These are phyloP conservation scores for Pristionchus entomophagus DNA, from an alignment of 2,888 invertebrate genomes.

Conservation along the genomic window DNA sequence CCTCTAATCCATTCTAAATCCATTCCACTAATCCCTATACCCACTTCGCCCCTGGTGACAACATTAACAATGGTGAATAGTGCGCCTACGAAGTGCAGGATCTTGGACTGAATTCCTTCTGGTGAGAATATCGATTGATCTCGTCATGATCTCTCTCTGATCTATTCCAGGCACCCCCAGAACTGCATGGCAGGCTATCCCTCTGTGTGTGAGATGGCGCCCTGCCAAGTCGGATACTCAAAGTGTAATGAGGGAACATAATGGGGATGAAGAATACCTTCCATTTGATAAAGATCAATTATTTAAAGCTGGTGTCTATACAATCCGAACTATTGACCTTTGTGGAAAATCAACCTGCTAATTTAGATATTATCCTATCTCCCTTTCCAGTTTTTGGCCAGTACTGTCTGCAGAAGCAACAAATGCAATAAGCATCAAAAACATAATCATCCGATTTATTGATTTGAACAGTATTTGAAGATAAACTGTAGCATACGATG, in stretches of 20 bases:
- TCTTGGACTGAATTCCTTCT: background rate
- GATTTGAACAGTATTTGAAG: no score
- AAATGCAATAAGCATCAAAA: no score
- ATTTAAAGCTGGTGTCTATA: no score
- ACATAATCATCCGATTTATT: no score
- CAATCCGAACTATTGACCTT: no score
- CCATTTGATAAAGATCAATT: no score
- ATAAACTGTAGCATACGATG: background rate
- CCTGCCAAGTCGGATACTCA: background rate
- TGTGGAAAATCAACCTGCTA: no score
- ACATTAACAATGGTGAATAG: background rate
- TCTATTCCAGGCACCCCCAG: background rate
- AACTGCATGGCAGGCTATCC: background rate
- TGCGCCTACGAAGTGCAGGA: background rate
- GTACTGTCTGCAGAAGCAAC: background rate
- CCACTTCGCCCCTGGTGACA: background rate
- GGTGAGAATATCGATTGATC: background rate
- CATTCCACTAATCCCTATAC: background rate
- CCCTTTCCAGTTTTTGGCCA: background rate
- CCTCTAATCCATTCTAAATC: background rate
- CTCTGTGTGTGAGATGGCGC: conserved; percentile 5
- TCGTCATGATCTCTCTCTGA: background rate
- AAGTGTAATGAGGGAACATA: background rate
- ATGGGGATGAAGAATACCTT: background rate
- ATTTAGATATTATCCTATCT: no score